phyloP scores from a whole-genome alignment of 2,797 vertebrate genomes.

The Tadarida brasiliensis region DNA sequence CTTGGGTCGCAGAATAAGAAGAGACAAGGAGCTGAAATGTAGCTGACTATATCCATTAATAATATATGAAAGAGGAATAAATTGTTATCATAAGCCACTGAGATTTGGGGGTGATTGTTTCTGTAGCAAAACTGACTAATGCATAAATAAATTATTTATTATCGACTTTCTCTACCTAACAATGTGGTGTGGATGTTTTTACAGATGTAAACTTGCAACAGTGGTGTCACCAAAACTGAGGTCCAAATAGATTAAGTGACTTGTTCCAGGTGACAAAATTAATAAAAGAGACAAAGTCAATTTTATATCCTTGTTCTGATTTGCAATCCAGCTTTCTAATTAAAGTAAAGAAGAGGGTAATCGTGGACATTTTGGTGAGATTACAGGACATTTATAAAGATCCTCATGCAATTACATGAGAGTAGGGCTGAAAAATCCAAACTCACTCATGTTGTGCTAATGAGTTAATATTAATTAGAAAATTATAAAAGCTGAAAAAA shows the following conservation, averaged over 20 bases:
- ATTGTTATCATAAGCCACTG: not conserved
- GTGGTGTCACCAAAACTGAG: not conserved
- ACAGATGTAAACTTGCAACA: constrained; percentile 17
- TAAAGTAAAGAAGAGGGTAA: constrained; percentile 14
- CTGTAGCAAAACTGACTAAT: not conserved
- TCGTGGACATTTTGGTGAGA: constrained; percentile 8
- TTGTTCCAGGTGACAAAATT: constrained; percentile 21
- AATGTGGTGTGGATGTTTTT: not conserved
- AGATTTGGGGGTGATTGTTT: not conserved
- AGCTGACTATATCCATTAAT: not conserved
- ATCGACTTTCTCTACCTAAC: constrained; percentile 36
- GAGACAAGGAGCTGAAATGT: not conserved
- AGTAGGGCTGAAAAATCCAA: constrained; percentile 51
- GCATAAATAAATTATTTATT: constrained; percentile 31
- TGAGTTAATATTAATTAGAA: constrained; percentile 70
- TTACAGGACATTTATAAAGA: constrained; percentile 41
- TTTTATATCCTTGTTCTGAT: constrained; percentile 12
- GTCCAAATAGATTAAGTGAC: not conserved
- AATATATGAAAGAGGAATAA: constrained; percentile 3
- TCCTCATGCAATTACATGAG: not conserved
- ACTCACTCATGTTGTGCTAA: constrained; percentile 54
- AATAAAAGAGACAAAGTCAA: constrained; percentile 37
- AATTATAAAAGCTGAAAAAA: constrained; percentile 64
- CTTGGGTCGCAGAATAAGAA: not conserved
- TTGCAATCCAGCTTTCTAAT: constrained; percentile 62